Evolutionary conservation across 2,797 vertebrate species (phyloP), one percentile per base, ranked within the genome.

Genomic region (Odontamblyopus lacepedii): DNA sequence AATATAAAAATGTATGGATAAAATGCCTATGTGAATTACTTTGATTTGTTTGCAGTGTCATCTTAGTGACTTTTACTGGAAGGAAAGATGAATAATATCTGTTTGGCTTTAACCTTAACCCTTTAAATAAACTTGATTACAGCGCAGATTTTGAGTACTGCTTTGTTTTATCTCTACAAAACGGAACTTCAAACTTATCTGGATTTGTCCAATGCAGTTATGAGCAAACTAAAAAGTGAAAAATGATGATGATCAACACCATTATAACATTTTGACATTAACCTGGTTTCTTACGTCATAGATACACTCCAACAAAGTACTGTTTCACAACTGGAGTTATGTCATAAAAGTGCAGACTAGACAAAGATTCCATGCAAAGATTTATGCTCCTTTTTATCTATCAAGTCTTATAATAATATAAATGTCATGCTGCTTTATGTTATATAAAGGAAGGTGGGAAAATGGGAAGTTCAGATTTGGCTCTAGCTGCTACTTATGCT

Each of bases 281-380:
- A 64, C 30, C 32, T 57, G 8, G 56, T 75, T 23, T 56, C 7
- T 56, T 66, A 59, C 18, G 26, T 53, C 13, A 5, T 67, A 72
- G 41, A 32, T 35, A 35, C 5, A 62, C 30, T 62, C 59, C 29
- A 15, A 9, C 27, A 32, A 30, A 15, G 26, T 27, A 9, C 35
- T 44, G 9, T 63, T 63, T 63, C n/a, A 63, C 59, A 61, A 32
- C 30, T 18, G 6, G 19, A 63, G 8, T 41, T 41, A 13, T 41
- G 9, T 2, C 62, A 63, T 63, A n/a, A 23, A 23, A 38, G 19
- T 63, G 62, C 9, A 41, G n/a, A 61, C 59, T 8, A 63, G 62
- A 11, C 9, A 13, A 63, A 41, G 62, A 44, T 63, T 63, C 11
- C 35, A 63, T 23, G 62, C 62, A 63, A 63, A 19, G 18, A 9